A percentile compares a stretch with the other conserved stretches of the same genome.
phyloP scores from a whole-genome alignment of 2,113 vertebrate genomes.

The Cynocephalus volans region DNA sequence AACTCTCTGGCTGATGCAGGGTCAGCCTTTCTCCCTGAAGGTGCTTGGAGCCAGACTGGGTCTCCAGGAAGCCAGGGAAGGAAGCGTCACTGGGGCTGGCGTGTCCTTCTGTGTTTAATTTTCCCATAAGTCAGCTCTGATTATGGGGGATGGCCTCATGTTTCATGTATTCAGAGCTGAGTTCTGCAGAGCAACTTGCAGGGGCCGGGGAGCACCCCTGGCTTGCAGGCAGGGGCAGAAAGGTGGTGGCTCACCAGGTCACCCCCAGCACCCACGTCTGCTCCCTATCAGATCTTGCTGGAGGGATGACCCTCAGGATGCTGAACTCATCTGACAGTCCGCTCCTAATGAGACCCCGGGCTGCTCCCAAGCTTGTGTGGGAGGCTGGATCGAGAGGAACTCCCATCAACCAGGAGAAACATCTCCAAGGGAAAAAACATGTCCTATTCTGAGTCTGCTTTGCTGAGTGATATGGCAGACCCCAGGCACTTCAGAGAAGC shows the following conservation, averaged over 20 bases:
- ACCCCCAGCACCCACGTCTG: conserved; percentile 60
- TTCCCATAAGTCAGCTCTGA: conserved; percentile 84
- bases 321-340: conserved; percentile 56
- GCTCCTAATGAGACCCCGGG: conserved; percentile 75
- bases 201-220: conserved; percentile 55
- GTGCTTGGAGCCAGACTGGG: conserved; percentile 41
- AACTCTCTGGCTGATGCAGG: conserved; percentile 60
- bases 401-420: not conserved
- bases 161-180: conserved; percentile 76
- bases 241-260: conserved; percentile 62
- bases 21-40: conserved; percentile 59
- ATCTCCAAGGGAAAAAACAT: not conserved
- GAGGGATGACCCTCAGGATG: conserved; percentile 34
- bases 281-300: conserved; percentile 75
- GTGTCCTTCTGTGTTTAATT: conserved; percentile 83
- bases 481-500: not conserved
- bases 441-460: not conserved
- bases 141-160: conserved; percentile 81
- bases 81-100: conserved; percentile 60
- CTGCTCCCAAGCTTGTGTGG: conserved; percentile 5
- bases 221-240: conserved; percentile 43
- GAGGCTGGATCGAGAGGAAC: not conserved
- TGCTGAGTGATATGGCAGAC: not conserved
- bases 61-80: conserved; percentile 60
- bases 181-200: conserved; percentile 77